Percentiles rank a stretch among this genome's conserved stretches.
phyloP scores from a whole-genome alignment of 1,140 invertebrate genomes.

The Gonioctena quinquepunctata region DNA sequence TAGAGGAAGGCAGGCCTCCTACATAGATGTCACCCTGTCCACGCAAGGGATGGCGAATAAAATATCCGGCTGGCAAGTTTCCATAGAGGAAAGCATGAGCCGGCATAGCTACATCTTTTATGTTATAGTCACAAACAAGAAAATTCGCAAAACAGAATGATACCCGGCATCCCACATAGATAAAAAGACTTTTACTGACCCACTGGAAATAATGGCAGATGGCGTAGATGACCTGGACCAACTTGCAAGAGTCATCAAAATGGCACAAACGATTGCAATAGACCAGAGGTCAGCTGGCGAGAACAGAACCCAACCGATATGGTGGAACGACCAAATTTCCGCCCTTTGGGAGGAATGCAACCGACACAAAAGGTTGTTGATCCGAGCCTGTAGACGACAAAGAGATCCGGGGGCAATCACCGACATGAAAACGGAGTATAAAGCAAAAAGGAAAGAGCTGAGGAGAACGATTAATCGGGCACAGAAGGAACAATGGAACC shows the following conservation, averaged over 20 bases:
- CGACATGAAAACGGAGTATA: no score
- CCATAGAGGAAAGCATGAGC: not conserved
- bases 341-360: no score
- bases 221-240: not conserved
- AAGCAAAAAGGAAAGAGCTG: no score
- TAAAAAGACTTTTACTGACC: no score
- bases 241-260: not conserved
- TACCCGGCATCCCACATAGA: not conserved
- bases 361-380: no score
- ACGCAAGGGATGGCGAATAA: not conserved
- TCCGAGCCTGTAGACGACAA: no score
- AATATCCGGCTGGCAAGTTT: not conserved
- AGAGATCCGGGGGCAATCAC: no score
- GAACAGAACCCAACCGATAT: no score
- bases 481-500: no score
- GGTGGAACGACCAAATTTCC: no score
- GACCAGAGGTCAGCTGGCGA: no score
- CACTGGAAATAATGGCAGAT: not conserved
- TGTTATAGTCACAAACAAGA: not conserved
- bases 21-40: not conserved
- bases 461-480: no score
- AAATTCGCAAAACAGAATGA: not conserved
- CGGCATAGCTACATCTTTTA: not conserved
- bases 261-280: not conserved
- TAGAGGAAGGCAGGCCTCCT: not conserved